Evolutionary conservation across 2,113 vertebrate species (phyloP).

Genomic region (Bos javanicus): DNA sequence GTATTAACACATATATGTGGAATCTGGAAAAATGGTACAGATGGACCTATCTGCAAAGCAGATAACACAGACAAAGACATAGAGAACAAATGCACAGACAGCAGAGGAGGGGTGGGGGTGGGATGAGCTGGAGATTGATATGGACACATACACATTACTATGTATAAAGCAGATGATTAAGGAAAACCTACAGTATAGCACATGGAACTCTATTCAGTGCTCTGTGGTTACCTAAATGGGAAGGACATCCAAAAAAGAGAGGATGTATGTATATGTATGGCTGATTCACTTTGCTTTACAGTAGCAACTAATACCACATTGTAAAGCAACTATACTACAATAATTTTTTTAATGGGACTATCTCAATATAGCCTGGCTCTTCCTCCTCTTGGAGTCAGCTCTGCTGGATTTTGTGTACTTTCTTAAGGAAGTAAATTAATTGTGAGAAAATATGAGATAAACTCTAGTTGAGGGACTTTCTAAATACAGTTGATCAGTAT

Average conservation of each 20-base stretch:
- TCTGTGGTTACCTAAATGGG: neutral
- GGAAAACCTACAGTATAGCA: neutral
- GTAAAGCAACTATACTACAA: neutral
- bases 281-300: neutral
- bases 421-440: neutral
- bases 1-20: neutral
- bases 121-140: neutral
- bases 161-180: neutral
- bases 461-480: neutral
- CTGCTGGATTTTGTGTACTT: neutral
- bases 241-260: neutral
- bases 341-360: neutral
- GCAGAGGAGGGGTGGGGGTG: neutral
- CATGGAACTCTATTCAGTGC: neutral
- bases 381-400: neutral
- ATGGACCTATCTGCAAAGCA: neutral
- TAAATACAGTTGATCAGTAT: neutral
- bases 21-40: neutral
- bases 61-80: neutral
- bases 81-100: neutral
- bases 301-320: neutral
- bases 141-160: neutral
- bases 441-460: neutral
- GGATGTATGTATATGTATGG: neutral
- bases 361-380: accelerated